phyloP scores from a whole-genome alignment of 2,888 invertebrate species.

The Yponomeuta sedellus region DNA sequence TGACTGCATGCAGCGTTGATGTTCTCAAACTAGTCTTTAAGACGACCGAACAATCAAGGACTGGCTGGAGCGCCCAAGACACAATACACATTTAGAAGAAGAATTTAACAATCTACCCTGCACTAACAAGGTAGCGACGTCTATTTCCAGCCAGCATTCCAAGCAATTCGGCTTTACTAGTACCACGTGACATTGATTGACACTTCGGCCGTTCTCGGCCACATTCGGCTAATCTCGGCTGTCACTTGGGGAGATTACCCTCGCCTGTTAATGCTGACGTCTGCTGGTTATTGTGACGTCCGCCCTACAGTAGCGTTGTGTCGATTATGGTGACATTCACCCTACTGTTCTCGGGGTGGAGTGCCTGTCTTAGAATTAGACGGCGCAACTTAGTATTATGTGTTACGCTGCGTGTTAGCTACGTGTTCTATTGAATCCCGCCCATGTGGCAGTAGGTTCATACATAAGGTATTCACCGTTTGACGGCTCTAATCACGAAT shows the following conservation, averaged over 20 bases:
- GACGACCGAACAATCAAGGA: too few species aligned
- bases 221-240: slow-evolving; percentile 45
- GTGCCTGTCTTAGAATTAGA: too few species aligned
- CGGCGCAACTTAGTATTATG: too few species aligned
- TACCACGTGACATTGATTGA: slow-evolving; percentile 45
- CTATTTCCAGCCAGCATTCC: neutral
- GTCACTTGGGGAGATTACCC: slow-evolving; percentile 44
- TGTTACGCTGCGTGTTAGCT: too few species aligned
- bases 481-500: too few species aligned
- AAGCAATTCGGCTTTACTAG: slow-evolving; percentile 15
- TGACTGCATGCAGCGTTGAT: too few species aligned
- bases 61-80: too few species aligned
- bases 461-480: too few species aligned
- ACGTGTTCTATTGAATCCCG: too few species aligned
- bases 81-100: neutral
- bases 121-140: neutral
- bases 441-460: too few species aligned
- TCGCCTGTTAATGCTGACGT: slow-evolving; percentile 7
- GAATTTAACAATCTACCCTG: neutral
- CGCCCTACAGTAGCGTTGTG: neutral
- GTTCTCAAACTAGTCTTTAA: too few species aligned
- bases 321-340: neutral
- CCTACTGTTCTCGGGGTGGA: too few species aligned
- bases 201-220: slow-evolving; percentile 37
- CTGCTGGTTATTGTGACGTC: neutral